A percentile compares a stretch with the other conserved stretches of the same genome.
Conservation (phyloP, 2,113 vertebrate species). For the Thunnus maccoyii region DNA sequence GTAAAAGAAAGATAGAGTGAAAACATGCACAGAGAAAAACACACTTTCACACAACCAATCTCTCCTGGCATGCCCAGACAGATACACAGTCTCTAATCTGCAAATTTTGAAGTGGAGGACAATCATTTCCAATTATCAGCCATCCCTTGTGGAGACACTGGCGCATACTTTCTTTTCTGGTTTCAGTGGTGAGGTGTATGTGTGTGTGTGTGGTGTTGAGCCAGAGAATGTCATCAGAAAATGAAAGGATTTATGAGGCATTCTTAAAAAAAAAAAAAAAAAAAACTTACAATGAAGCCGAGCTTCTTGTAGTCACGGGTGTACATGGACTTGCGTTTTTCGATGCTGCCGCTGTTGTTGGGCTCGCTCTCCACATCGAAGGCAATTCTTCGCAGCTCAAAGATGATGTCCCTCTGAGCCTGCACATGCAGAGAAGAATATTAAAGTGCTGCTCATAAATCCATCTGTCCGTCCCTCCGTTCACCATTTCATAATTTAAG, state of each 20-base stretch:
- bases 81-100: constrained; percentile 21
- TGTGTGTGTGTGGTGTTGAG: neutral
- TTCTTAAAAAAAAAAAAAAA: neutral
- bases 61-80: neutral
- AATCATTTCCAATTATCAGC: constrained; percentile 42
- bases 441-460: constrained; percentile 36
- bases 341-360: constrained; percentile 94
- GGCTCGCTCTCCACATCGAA: constrained; percentile 96
- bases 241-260: neutral
- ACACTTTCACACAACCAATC: neutral
- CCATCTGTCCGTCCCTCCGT: constrained; percentile 32
- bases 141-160: constrained; percentile 10
- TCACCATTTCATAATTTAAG: constrained; percentile 40
- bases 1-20: neutral
- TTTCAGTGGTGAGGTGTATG: neutral
- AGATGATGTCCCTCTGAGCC: constrained; percentile 99
- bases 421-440: constrained; percentile 68
- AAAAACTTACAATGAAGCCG: constrained; percentile 96
- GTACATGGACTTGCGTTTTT: constrained; percentile 99
- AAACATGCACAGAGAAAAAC: neutral
- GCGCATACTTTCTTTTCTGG: neutral
- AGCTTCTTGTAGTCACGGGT: constrained; percentile 99
- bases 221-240: neutral
- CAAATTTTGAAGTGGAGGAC: constrained; percentile 17
- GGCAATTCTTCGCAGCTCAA: constrained; percentile 96